These are phyloP conservation scores for Synergus japonicus DNA, from an alignment of 2,888 invertebrate species.

Conservation along the genomic window DNA sequence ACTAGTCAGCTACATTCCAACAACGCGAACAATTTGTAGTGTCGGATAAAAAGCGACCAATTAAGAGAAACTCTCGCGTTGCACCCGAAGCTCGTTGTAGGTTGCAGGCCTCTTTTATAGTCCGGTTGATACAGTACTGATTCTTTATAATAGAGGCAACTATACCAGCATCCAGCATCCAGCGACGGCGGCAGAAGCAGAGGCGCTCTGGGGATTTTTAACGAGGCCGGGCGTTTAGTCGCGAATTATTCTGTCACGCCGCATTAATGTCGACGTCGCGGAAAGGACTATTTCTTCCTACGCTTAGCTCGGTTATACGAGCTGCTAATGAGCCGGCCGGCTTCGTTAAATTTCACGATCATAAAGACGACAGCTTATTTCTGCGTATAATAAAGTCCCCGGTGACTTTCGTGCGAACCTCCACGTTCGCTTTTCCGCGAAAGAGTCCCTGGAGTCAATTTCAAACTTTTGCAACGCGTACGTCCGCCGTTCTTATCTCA, in stretches of 20 bases:
- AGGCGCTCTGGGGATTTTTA: slow-evolving; percentile 60
- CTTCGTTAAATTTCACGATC: slow-evolving; percentile 67
- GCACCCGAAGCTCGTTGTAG: slow-evolving; percentile 50
- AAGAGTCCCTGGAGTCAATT: slow-evolving; percentile 32
- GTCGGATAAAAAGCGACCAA: slow-evolving; percentile 70
- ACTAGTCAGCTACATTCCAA: slow-evolving; percentile 64
- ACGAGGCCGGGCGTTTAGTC: slow-evolving; percentile 65
- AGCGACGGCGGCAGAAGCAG: slow-evolving; percentile 30
- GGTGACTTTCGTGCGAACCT: slow-evolving; percentile 45
- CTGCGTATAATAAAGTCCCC: slow-evolving; percentile 46
- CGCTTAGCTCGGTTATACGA: slow-evolving; percentile 61
- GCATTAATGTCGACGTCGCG: slow-evolving; percentile 66
- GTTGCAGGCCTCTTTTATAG: slow-evolving; percentile 51
- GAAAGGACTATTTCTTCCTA: slow-evolving; percentile 59
- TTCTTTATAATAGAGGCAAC: neutral
- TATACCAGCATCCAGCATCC: slow-evolving; percentile 26
- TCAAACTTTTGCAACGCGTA: slow-evolving; percentile 25
- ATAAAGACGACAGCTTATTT: slow-evolving; percentile 65
- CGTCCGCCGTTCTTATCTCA: slow-evolving; percentile 1
- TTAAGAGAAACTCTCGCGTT: slow-evolving; percentile 70
- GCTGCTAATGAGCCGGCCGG: slow-evolving; percentile 67
- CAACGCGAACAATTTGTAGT: slow-evolving; percentile 73
- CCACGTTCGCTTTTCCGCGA: slow-evolving; percentile 48
- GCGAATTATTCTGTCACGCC: slow-evolving; percentile 73
- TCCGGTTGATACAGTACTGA: slow-evolving; percentile 32